Percentiles rank a stretch among this genome's conserved stretches.
Conservation (phyloP, 2,797 vertebrate species). For the Gymnodraco acuticeps region DNA sequence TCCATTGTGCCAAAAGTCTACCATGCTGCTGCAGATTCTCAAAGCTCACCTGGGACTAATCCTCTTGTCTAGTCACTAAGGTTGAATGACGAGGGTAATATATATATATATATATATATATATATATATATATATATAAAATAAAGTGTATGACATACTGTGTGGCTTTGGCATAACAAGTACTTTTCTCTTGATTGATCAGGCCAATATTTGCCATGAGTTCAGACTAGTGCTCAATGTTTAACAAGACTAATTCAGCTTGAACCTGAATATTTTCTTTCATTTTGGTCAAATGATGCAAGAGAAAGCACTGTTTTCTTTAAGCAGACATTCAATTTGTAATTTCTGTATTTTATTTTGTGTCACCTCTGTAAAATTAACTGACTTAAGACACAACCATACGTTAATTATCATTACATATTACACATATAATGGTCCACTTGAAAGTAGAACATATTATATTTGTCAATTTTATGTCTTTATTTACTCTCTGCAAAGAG, state of each 20-base stretch:
- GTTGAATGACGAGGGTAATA: neutral
- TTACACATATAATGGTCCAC: neutral
- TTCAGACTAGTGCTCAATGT: neutral
- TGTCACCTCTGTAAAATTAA: neutral
- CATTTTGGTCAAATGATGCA: neutral
- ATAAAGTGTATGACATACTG: neutral
- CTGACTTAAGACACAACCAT: neutral
- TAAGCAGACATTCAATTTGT: neutral
- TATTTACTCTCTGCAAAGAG: constrained; percentile 31
- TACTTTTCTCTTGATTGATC: neutral
- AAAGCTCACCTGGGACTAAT: neutral
- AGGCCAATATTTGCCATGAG: neutral
- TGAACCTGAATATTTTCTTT: neutral
- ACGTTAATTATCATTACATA: neutral
- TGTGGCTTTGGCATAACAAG: neutral
- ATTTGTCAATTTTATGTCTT: constrained; percentile 34
- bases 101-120: neutral
- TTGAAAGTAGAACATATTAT: constrained; percentile 6
- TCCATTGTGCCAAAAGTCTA: neutral
- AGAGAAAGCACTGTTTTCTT: neutral
- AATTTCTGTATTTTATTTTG: neutral
- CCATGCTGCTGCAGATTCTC: neutral
- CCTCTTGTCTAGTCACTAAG: neutral
- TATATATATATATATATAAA: neutral
- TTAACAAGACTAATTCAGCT: neutral